A percentile compares a stretch with the other conserved stretches of the same genome.
These are phyloP conservation scores for Malacoraja senta DNA, from an alignment of 2,797 vertebrate species.

Conservation along the genomic window DNA sequence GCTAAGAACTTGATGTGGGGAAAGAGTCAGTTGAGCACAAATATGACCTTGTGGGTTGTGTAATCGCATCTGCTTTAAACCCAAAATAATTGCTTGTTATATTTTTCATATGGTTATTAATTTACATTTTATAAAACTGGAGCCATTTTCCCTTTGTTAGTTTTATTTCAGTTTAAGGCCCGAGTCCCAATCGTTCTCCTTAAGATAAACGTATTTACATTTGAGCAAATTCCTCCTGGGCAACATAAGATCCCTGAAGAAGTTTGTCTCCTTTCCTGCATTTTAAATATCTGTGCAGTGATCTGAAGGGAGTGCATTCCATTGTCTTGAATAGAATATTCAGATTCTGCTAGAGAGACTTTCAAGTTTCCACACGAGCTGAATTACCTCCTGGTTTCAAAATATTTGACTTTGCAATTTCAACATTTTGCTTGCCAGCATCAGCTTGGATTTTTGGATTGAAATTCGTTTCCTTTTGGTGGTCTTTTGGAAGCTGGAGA, in stretches of 20 bases:
- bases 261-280: neutral
- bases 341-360: neutral
- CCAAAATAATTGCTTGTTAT: neutral
- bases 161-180: neutral
- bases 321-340: slow-evolving; percentile 4
- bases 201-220: neutral
- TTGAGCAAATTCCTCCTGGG: slow-evolving; percentile 12
- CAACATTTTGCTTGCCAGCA: slow-evolving; percentile 17
- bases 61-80: neutral
- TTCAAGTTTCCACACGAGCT: neutral
- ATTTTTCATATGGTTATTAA: neutral
- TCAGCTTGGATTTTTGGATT: slow-evolving; percentile 4
- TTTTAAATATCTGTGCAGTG: neutral
- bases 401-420: slow-evolving; percentile 25
- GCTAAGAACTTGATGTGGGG: neutral
- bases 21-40: neutral
- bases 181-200: neutral
- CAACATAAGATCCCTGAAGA: neutral
- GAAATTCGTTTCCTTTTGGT: neutral
- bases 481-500: neutral
- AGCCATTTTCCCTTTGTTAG: neutral
- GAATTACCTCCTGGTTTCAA: slow-evolving; percentile 25
- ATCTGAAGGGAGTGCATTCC: neutral
- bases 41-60: neutral
- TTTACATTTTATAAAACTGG: neutral